Evolutionary conservation across 2,797 vertebrate species (phyloP), one percentile per base, ranked within the genome.

Genomic region (Danio jaintianensis): DNA sequence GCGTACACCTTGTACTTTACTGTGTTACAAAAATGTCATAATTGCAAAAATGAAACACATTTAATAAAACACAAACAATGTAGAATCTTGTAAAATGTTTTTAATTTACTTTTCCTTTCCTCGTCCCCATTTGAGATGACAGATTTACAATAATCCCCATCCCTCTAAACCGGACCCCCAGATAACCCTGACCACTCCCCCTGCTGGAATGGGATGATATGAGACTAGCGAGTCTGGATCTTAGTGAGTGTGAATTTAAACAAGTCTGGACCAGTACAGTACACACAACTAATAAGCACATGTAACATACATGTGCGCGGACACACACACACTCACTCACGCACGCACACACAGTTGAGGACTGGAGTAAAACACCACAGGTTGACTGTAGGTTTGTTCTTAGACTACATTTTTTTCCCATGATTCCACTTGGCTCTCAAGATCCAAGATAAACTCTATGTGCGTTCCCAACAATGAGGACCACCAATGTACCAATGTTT

Each of bases 71-170:
- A 88, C 85, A 72, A 29, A 79, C 69, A 88, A 78, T 79, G 4
- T 59, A 62, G 56, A 16, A 81, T 93, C 87, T 84, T 95, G 94
- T 94, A 95, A 95, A 94, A 94, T 91, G 89, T 83, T 91, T 93
- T 93, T 91, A 82, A 86, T 89, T 89, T 89, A 85, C 70, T 79
- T 82, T 82, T 87, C 87, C 85, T 84, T 86, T 87, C 82, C 84
- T 83, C 84, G 84, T 87, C 81, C 86, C 88, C 84, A 86, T 83
- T 88, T 84, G 88, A 92, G 88, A 93, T 93, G 92, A 93, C 86
- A 86, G 81, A 83, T 89, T 89, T 85, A 88, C 86, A 92, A 93
- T 90, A 89, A 78, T 84, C 82, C 84, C 85, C 70, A 40, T 13
- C 84, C 69, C 10, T 56, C 18, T 59, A 53, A 74, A 61, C 79